These are phyloP conservation scores for Pygoscelis antarcticus DNA, from an alignment of 2,113 vertebrate species.

Conservation along the genomic window DNA sequence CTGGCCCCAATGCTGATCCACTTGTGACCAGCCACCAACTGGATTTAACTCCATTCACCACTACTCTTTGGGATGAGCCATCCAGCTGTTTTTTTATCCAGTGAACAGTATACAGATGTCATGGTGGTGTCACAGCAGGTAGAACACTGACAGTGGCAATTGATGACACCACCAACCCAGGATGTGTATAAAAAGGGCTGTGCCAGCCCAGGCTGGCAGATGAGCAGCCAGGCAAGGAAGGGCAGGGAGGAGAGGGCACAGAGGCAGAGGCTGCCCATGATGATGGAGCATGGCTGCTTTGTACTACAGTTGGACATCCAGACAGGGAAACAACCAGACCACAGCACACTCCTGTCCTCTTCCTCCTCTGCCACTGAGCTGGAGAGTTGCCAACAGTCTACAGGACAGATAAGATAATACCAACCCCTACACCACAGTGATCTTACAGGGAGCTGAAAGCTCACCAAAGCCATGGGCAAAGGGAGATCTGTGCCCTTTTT, in stretches of 20 bases:
- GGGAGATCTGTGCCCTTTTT: neutral
- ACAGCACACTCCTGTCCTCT: neutral
- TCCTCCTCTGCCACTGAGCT: neutral
- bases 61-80: neutral
- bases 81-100: neutral
- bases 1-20: neutral
- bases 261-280: neutral
- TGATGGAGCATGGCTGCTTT: neutral
- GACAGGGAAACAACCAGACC: neutral
- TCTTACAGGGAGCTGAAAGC: neutral
- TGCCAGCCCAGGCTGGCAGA: neutral
- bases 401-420: neutral
- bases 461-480: neutral
- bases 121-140: neutral
- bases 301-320: neutral
- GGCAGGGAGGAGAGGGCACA: rapidly evolving
- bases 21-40: neutral
- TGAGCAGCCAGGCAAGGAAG: neutral
- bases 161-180: neutral
- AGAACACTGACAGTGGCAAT: neutral
- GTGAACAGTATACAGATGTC: neutral
- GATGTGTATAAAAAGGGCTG: no score
- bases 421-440: neutral
- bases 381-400: neutral
- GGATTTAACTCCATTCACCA: neutral